phyloP scores from a whole-genome alignment of 1,140 invertebrate species.

The Telenomus remus region DNA sequence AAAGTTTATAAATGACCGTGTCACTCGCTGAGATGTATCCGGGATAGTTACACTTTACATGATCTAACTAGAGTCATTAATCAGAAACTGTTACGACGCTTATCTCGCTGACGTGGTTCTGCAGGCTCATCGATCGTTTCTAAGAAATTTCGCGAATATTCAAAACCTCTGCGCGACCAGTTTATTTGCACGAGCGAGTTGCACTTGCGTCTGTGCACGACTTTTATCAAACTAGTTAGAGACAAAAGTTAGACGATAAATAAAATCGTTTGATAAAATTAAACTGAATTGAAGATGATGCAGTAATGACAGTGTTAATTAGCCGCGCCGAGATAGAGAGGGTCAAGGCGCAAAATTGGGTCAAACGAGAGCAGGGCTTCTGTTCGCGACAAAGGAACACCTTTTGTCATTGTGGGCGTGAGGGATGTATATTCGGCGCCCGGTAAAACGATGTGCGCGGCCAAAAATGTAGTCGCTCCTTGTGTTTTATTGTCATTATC shows the following conservation, averaged over 20 bases:
- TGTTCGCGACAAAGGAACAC: slow-evolving; percentile 17
- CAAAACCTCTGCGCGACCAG: slow-evolving; percentile 36
- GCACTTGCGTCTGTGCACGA: slow-evolving; percentile 42
- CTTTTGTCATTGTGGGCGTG: slow-evolving; percentile 13
- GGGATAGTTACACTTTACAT: slow-evolving; percentile 14
- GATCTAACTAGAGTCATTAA: slow-evolving; percentile 17
- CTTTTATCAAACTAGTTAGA: slow-evolving; percentile 35
- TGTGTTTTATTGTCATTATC: slow-evolving; percentile 63
- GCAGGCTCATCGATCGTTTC: slow-evolving; percentile 27
- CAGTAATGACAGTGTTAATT: slow-evolving; percentile 47
- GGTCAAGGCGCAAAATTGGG: slow-evolving; percentile 21
- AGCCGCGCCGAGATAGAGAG: neutral
- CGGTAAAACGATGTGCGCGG: slow-evolving; percentile 14
- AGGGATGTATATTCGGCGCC: slow-evolving; percentile 8
- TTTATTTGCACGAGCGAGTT: slow-evolving; percentile 28
- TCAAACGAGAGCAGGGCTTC: slow-evolving; percentile 34
- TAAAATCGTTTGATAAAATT: slow-evolving; percentile 39
- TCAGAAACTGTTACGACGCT: slow-evolving; percentile 33
- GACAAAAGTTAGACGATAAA: slow-evolving; percentile 48
- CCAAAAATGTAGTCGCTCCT: slow-evolving; percentile 37
- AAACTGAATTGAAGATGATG: slow-evolving; percentile 41
- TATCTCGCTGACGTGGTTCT: slow-evolving; percentile 44
- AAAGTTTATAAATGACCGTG: slow-evolving; percentile 9
- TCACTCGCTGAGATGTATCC: slow-evolving; percentile 7
- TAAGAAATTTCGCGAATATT: slow-evolving; percentile 46